Base-by-base conservation (phyloP, 2,888 invertebrate genomes). In the Eumerus sabulonum region DNA sequence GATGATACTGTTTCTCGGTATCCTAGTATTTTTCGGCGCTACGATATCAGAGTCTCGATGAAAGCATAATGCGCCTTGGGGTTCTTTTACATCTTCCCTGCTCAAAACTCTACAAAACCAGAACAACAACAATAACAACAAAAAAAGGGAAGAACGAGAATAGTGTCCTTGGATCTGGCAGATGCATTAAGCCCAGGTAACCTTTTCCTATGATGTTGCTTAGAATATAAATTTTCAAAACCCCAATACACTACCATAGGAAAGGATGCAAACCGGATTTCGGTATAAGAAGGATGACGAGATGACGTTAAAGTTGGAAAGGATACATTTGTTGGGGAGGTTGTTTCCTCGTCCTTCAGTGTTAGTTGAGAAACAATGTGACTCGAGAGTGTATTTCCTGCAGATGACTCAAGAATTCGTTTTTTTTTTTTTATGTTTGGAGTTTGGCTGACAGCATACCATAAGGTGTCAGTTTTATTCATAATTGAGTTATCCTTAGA, bases 101-200 rank as follows among this genome's bases (percentile, higher is more conserved):
- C 7, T 27, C 27, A 27, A 2, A 27, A 27, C n/a, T n/a, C n/a
- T 27, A 7, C 27, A 27, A n/a, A n/a, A n/a, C n/a, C 27, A 27
- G 3, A 27, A 27, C 27, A 27, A 27, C 7, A 27, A 27, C 27
- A 27, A 27, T 4, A 27, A 27, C 2, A 27, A 27, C 2, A 27
- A 27, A 27, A 27, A 27, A 27, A 4, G 27, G 27, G 27, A 27
- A 27, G 3, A 4, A 42, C 9, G 36, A 63, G 68, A 60, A 53
- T 27, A 64, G 60, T 50, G 64, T 56, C 48, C 54, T 35, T 72
- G 53, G 54, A 14, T 66, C 60, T 66, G 66, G 44, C 66, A 64
- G 60, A 19, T 72, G 72, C 72, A 72, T 72, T 76, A 71, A 76
- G 71, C 59, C 66, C 76, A 72, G 71, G 64, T 76, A 71, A 60